Evolutionary conservation across 2,888 invertebrate species (phyloP).

Genomic region (Rhodophaea formosa): DNA sequence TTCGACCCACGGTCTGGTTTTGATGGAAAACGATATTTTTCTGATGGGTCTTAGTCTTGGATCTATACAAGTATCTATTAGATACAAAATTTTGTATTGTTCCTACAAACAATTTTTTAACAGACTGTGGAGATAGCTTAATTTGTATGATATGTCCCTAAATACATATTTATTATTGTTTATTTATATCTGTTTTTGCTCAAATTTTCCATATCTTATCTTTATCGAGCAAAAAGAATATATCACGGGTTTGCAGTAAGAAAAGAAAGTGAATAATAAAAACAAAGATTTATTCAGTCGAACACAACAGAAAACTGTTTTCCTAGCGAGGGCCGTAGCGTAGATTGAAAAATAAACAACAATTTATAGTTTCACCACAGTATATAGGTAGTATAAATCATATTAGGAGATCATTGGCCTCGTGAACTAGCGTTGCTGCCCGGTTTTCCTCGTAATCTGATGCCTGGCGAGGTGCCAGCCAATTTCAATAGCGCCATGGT

Average conservation of each 20-base stretch:
- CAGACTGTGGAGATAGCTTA: too few relatives aligned
- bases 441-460: not conserved
- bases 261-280: not conserved
- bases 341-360: slow-evolving; percentile 11
- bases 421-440: not conserved
- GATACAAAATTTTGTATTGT: too few relatives aligned
- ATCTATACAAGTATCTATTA: too few relatives aligned
- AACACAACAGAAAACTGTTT: slow-evolving; percentile 1
- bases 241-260: not conserved
- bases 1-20: too few relatives aligned
- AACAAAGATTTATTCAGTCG: not conserved
- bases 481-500: slow-evolving; percentile 1
- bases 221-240: not conserved
- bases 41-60: too few relatives aligned
- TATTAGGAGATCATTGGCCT: slow-evolving; percentile 9
- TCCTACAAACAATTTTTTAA: too few relatives aligned
- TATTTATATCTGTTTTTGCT: not conserved
- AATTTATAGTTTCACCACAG: not conserved
- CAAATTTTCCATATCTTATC: not conserved
- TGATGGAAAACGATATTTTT: too few relatives aligned
- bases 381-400: not conserved
- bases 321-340: not conserved
- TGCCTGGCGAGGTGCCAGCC: slow-evolving; percentile 1
- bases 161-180: too few relatives aligned
- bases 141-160: too few relatives aligned